These are phyloP conservation scores for Silvanus unidentatus DNA, from an alignment of 2,888 invertebrate species.

Conservation along the genomic window DNA sequence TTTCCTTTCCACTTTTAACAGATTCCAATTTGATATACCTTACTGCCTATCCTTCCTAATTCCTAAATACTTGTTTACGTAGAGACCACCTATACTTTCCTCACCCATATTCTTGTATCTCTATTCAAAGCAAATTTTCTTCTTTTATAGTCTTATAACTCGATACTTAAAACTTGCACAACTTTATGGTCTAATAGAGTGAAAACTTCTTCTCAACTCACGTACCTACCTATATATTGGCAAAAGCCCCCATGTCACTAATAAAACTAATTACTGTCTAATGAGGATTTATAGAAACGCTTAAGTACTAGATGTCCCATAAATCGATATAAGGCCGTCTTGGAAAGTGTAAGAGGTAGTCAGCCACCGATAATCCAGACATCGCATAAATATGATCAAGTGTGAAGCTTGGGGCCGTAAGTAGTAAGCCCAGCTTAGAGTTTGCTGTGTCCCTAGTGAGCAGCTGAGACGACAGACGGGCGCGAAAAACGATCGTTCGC, in stretches of 20 bases:
- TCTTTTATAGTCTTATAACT: no score
- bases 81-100: no score
- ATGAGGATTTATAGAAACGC: slow-evolving; percentile 44
- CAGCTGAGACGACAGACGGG: slow-evolving; percentile 42
- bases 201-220: slow-evolving; percentile 8
- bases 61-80: no score
- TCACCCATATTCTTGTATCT: no score
- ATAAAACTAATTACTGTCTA: slow-evolving; percentile 41
- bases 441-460: slow-evolving; percentile 43
- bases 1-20: no score
- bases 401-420: slow-evolving; percentile 47
- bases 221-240: slow-evolving; percentile 7
- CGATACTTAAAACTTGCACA: no score
- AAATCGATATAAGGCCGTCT: slow-evolving; percentile 46
- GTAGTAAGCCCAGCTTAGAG: slow-evolving; percentile 48
- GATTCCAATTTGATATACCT: no score
- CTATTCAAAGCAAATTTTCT: no score
- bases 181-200: no score
- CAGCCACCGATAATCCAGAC: slow-evolving; percentile 48
- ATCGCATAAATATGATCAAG: slow-evolving; percentile 51
- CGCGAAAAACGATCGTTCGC: slow-evolving; percentile 38
- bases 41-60: no score
- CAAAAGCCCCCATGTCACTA: slow-evolving; percentile 18
- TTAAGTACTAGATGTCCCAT: slow-evolving; percentile 42
- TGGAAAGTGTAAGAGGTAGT: slow-evolving; percentile 44